These are phyloP conservation scores for Lacerta agilis DNA, from an alignment of 2,797 vertebrate genomes.

Conservation along the genomic window DNA sequence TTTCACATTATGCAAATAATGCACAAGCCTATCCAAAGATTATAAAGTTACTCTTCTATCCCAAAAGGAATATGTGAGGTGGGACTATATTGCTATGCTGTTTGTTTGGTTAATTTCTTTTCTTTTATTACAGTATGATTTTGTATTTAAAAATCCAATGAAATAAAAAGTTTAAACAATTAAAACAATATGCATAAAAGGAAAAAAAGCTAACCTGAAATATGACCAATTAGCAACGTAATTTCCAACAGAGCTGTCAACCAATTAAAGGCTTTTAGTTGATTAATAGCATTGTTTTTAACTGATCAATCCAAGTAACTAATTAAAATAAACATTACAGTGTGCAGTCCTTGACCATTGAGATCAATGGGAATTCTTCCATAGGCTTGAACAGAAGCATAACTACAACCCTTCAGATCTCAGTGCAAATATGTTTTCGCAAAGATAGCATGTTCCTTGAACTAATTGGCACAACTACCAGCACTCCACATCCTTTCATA, in stretches of 20 bases:
- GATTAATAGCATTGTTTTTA: constrained; percentile 36
- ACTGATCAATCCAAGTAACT: constrained; percentile 34
- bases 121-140: neutral
- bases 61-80: constrained; percentile 3
- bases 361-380: constrained; percentile 38
- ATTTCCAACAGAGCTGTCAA: constrained; percentile 13
- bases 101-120: neutral
- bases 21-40: neutral
- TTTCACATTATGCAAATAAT: neutral
- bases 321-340: constrained; percentile 30
- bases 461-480: neutral
- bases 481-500: constrained; percentile 3
- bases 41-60: neutral
- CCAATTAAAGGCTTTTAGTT: constrained; percentile 34
- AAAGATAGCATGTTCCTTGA: neutral
- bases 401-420: neutral
- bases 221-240: constrained; percentile 19
- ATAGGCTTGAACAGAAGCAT: neutral
- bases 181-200: neutral
- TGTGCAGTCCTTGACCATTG: constrained; percentile 4
- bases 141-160: neutral
- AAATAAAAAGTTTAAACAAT: neutral
- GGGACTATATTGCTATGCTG: neutral
- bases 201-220: constrained; percentile 1
- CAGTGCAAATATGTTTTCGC: constrained; percentile 16